These are phyloP conservation scores for Netelia melanura DNA, from an alignment of 2,888 invertebrate species.

Conservation along the genomic window DNA sequence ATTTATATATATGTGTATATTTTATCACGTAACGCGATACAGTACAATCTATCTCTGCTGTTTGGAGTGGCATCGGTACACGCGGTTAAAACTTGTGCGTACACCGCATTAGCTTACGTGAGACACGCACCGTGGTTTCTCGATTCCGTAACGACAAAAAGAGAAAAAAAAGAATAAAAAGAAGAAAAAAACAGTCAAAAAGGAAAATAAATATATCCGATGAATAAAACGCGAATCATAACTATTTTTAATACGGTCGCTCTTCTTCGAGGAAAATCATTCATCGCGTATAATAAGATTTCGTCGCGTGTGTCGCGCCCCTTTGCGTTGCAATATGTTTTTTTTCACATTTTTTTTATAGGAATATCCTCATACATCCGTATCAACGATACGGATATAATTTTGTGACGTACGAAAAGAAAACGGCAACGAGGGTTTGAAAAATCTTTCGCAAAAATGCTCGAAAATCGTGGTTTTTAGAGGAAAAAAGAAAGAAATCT, in stretches of 20 bases:
- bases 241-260: slow-evolving; percentile 14
- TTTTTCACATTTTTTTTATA: neutral
- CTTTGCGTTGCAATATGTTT: neutral
- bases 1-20: neutral
- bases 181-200: neutral
- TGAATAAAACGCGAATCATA: slow-evolving; percentile 5
- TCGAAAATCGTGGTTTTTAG: no score
- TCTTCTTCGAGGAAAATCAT: neutral
- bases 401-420: neutral
- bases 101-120: no score
- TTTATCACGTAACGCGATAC: no score
- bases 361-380: neutral
- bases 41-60: no score
- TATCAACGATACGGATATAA: neutral
- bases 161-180: no score
- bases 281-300: slow-evolving; percentile 6
- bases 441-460: neutral
- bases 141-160: no score
- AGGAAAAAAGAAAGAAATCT: no score
- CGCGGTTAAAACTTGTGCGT: no score
- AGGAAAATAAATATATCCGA: neutral
- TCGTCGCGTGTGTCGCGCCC: neutral
- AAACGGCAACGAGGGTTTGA: neutral
- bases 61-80: no score
- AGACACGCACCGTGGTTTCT: no score